These are phyloP conservation scores for Uromys caudimaculatus DNA, from an alignment of 2,797 vertebrate species.

Conservation along the genomic window DNA sequence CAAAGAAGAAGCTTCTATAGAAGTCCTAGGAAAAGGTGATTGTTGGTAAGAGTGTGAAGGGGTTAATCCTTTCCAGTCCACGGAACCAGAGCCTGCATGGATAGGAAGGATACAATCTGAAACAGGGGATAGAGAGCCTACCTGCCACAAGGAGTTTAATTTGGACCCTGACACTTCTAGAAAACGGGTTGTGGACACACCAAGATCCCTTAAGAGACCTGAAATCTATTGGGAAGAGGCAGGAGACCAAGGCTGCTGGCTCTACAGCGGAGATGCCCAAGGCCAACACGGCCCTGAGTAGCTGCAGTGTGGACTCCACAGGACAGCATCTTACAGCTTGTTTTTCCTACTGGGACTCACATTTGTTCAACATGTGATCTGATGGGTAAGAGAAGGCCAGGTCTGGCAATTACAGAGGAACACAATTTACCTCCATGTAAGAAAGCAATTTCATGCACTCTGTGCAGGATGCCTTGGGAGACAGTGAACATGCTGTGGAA, in stretches of 20 bases:
- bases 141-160: accelerated
- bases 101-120: neutral
- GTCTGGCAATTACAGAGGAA: neutral
- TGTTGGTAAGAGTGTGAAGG: neutral
- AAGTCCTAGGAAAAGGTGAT: neutral
- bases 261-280: neutral
- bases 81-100: neutral
- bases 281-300: accelerated
- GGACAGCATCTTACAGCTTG: neutral
- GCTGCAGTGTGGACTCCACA: accelerated
- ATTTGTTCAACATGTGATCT: neutral
- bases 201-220: neutral
- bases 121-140: neutral
- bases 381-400: too few relatives aligned
- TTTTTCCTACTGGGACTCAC: neutral
- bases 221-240: neutral
- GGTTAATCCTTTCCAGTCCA: too few relatives aligned
- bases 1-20: neutral
- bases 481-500: neutral
- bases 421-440: neutral
- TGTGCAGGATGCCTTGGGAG: neutral
- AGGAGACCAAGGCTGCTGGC: neutral
- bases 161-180: neutral
- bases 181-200: neutral
- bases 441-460: neutral